These are phyloP conservation scores for Gryllus longicercus DNA, from an alignment of 2,888 invertebrate genomes.

Conservation along the genomic window DNA sequence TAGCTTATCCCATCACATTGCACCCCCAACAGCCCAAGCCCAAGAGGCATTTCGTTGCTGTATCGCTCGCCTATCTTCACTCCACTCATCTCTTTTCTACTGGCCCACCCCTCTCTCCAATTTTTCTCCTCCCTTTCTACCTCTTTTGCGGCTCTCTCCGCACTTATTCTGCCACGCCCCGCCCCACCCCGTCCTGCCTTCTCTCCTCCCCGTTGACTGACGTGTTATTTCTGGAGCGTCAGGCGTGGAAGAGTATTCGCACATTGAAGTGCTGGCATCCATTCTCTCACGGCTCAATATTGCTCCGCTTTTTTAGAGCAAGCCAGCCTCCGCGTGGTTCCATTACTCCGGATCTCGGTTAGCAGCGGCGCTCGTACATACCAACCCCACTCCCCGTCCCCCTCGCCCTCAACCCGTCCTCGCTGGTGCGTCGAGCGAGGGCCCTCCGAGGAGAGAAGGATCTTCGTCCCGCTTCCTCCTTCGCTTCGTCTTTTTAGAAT, in stretches of 20 bases:
- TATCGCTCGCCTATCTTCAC: neutral
- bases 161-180: neutral
- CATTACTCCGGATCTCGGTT: constrained; percentile 8
- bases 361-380: neutral
- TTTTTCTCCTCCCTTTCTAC: neutral
- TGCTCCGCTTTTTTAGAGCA: constrained; percentile 10
- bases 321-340: neutral
- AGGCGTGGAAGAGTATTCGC: neutral
- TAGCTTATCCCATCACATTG: too few species aligned
- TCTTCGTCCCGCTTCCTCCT: neutral
- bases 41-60: neutral
- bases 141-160: neutral
- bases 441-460: neutral
- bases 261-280: constrained; percentile 9
- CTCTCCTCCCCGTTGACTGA: neutral
- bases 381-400: neutral
- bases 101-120: too few species aligned
- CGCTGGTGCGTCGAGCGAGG: neutral
- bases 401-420: neutral
- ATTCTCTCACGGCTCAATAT: constrained; percentile 7
- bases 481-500: constrained; percentile 6
- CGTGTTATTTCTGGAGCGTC: neutral
- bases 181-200: neutral
- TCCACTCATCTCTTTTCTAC: too few species aligned
- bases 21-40: too few species aligned